Conservation (phyloP, 2,888 invertebrate species). For the Xestia xanthographa region DNA sequence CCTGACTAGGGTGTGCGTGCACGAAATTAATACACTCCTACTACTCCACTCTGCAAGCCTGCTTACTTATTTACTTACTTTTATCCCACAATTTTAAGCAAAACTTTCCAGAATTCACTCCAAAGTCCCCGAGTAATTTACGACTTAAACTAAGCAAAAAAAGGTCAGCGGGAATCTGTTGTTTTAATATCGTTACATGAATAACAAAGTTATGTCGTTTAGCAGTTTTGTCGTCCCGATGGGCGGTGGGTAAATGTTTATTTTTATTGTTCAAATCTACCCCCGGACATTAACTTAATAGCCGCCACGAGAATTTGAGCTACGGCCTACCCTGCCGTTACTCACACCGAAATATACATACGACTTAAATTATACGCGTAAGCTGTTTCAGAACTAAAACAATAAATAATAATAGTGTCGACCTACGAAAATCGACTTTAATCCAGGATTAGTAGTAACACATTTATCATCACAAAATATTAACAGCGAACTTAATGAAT, state of each 20-base stretch:
- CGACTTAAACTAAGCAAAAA: constrained; percentile 66
- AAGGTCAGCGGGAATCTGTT: constrained; percentile 73
- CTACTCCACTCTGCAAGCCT: constrained; percentile 11
- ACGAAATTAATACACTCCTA: constrained; percentile 47
- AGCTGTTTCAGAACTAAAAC: constrained; percentile 18
- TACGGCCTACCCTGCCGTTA: constrained; percentile 67
- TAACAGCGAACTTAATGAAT: constrained; percentile 46
- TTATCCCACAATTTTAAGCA: constrained; percentile 29
- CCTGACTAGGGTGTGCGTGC: constrained; percentile 46
- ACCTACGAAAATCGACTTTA: constrained; percentile 17
- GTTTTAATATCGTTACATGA: constrained; percentile 80
- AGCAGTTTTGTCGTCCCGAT: constrained; percentile 78
- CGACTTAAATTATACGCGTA: constrained; percentile 12
- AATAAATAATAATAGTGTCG: constrained; percentile 13
- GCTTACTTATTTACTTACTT: constrained; percentile 39
- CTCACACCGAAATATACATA: constrained; percentile 70
- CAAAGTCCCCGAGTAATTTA: constrained; percentile 65
- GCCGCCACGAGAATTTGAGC: constrained; percentile 82
- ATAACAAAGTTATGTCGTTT: constrained; percentile 82
- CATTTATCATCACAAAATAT: constrained; percentile 32
- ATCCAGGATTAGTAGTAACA: constrained; percentile 25
- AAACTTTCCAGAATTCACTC: constrained; percentile 35
- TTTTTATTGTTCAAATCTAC: constrained; percentile 86
- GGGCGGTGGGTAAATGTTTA: constrained; percentile 82
- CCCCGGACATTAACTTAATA: constrained; percentile 85